A percentile compares a stretch with the other conserved stretches of the same genome.
Conservation (phyloP, 2,113 vertebrate species). For the Pseudorectes ferrugineus region DNA sequence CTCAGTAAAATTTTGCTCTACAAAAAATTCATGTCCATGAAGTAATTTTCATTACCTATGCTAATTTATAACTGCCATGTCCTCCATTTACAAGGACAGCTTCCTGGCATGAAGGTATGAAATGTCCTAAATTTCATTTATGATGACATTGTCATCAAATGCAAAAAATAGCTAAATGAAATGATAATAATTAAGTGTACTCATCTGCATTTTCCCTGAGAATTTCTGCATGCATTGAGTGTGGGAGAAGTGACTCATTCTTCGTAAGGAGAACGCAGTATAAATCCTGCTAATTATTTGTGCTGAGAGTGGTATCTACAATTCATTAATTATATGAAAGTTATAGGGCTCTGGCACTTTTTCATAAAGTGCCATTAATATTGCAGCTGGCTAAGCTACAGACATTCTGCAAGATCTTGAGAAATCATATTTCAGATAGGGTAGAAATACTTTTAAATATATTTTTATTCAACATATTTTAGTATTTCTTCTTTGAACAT, state of each 20-base stretch:
- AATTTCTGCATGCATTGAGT: not conserved
- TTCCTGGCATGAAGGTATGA: not conserved
- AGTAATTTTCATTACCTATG: not conserved
- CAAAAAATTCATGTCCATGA: not conserved
- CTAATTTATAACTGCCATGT: not conserved
- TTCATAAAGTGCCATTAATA: not conserved
- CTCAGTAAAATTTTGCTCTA: not conserved
- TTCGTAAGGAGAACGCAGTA: not conserved
- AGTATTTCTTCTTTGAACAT: not conserved
- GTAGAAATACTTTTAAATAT: not conserved
- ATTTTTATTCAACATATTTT: not conserved
- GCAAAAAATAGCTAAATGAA: not conserved
- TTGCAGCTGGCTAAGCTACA: not conserved
- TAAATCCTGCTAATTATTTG: not conserved
- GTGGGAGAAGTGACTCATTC: constrained; percentile 8
- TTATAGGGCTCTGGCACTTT: not conserved
- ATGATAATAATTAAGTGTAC: not conserved
- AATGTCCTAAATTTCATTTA: not conserved
- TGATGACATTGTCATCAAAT: not conserved
- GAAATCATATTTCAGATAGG: not conserved
- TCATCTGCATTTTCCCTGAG: not conserved
- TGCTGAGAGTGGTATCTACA: not conserved
- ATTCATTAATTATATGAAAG: not conserved
- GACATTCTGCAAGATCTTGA: not conserved
- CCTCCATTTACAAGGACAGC: not conserved